A percentile compares a stretch with the other conserved stretches of the same genome.
These are phyloP conservation scores for Syrrhaptes paradoxus DNA, from an alignment of 2,113 vertebrate species.

Conservation along the genomic window DNA sequence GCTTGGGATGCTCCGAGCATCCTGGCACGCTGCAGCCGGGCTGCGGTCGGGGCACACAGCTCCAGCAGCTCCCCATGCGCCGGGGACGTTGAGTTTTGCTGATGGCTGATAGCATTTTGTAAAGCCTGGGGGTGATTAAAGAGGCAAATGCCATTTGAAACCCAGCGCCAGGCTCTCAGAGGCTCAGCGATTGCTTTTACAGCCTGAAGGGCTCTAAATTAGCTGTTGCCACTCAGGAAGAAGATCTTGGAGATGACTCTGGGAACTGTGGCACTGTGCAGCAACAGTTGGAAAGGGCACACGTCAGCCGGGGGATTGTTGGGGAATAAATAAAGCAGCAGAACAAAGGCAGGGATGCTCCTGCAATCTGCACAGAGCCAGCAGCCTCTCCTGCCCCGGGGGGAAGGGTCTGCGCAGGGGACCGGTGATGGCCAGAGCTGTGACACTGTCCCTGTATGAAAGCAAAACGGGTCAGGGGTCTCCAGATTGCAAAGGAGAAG, in stretches of 20 bases:
- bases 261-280: not conserved
- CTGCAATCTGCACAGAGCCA: not conserved
- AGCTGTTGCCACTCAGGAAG: not conserved
- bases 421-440: not conserved
- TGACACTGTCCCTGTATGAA: fast-evolving
- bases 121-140: not conserved
- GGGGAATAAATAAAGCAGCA: not conserved
- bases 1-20: fast-evolving
- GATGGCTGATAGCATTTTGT: not conserved
- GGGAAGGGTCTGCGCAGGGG: not conserved
- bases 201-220: not conserved
- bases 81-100: not conserved
- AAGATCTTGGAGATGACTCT: not conserved
- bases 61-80: not conserved
- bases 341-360: not conserved
- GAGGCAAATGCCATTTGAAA: not conserved
- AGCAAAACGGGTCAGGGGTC: not conserved
- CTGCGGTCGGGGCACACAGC: not conserved
- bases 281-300: not conserved
- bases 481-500: fast-evolving
- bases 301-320: not conserved
- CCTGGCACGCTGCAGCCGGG: not conserved
- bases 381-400: not conserved
- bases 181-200: not conserved
- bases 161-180: not conserved